Base-by-base conservation (phyloP, 2,113 vertebrate genomes). In the Rhombomys opimus region DNA sequence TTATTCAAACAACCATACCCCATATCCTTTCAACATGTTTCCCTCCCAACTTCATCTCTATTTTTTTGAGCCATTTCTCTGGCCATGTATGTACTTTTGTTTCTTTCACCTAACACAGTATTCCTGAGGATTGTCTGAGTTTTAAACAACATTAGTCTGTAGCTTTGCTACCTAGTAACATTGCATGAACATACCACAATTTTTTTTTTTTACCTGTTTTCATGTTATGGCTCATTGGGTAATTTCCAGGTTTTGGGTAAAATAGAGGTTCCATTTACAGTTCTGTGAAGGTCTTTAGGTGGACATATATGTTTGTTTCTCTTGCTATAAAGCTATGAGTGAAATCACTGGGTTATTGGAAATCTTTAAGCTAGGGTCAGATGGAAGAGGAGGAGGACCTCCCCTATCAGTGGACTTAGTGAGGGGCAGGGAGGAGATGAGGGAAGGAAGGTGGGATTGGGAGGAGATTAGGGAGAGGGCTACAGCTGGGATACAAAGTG, bases 291-390 rank as follows among this genome's bases (percentile, higher is more conserved):
- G 76, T 76, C 30, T 91, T 91, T 95, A 72, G 88, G 84, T 91
- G 72, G 25, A 32, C 59, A 86, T 89, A 57, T 75, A 17, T 90
- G 70, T 93, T 95, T n/a, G 61, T 86, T 95, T 94, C 65, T 86
- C 41, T 93, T 65, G 52, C 32, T 85, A 93, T 76, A 81, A 91
- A 94, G 41, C 57, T 88, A 77, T 20, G 52, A 95, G 87, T 91
- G 57, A 82, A 93, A 86, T 91, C 80, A 50, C 65, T 68, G 87
- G 41, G n/a, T 80, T 63, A 76, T 32, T 57, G 32, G 9, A 46
- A 93, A 94, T 30, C 54, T 94, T 95, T 95, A 41, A 70, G 54
- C 25, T 81, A 46, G 46, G 46, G 46, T 46, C 46, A 46, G 46
- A 46, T 46, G 46, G 46, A 46, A 46, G 46, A 46, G 46, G 46